Conservation (phyloP, 2,113 vertebrate genomes). For the Seriola aureovittata region DNA sequence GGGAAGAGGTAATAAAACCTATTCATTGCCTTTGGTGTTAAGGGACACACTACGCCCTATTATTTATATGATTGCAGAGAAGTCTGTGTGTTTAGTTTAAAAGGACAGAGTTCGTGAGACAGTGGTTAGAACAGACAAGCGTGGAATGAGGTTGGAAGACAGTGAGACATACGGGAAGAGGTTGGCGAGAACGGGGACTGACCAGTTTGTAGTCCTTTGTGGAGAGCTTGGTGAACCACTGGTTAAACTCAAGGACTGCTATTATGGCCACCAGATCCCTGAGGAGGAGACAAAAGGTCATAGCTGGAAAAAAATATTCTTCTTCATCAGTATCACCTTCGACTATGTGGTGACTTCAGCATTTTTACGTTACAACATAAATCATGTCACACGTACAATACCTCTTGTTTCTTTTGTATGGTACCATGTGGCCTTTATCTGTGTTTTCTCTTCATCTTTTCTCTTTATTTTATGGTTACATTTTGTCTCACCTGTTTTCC, state of each 20-base stretch:
- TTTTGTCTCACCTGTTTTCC: conserved; percentile 90
- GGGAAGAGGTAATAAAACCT: conserved; percentile 1
- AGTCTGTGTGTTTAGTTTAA: neutral
- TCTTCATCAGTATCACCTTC: neutral
- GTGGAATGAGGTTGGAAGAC: neutral
- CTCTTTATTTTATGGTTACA: too few relatives aligned
- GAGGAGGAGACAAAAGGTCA: conserved; percentile 64
- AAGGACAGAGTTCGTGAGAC: neutral
- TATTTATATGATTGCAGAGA: neutral
- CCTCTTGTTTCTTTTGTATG: neutral
- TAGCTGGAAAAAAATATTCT: neutral
- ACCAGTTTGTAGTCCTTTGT: conserved; percentile 97
- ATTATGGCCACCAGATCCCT: conserved; percentile 98
- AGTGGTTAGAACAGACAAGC: neutral
- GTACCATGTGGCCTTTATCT: neutral
- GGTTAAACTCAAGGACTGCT: conserved; percentile 96
- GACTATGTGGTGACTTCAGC: neutral
- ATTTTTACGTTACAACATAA: conserved; percentile 6
- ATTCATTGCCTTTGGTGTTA: neutral
- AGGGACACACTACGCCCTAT: neutral
- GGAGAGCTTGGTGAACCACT: conserved; percentile 98
- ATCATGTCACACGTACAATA: neutral
- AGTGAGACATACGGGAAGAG: neutral
- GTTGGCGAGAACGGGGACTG: conserved; percentile 70
- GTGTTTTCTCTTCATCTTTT: neutral